A percentile compares a stretch with the other conserved stretches of the same genome.
Conservation (phyloP, 2,797 vertebrate genomes). For the Lithobates pipiens region DNA sequence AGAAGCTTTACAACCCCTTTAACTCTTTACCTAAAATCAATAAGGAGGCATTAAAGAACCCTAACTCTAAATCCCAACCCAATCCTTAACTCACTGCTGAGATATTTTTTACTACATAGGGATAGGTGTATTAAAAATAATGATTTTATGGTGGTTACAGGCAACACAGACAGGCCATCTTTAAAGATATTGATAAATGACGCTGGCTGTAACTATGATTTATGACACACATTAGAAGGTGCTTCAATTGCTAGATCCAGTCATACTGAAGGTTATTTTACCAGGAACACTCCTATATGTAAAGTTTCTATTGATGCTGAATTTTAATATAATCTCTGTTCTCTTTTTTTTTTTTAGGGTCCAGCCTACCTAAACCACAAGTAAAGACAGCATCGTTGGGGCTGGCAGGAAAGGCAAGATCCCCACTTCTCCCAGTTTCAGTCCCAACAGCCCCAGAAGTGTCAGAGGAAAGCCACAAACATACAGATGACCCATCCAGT, state of each 20-base stretch:
- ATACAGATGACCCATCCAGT: constrained; percentile 83
- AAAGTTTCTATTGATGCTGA: background rate
- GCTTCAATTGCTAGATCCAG: background rate
- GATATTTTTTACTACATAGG: too few species aligned
- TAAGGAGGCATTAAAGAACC: too few species aligned
- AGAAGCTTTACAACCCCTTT: too few species aligned
- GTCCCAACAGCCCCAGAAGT: constrained; percentile 92
- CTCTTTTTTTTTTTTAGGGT: constrained; percentile 73
- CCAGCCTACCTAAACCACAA: constrained; percentile 87
- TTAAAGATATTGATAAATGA: too few species aligned
- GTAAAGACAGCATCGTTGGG: constrained; percentile 94
- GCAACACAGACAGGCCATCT: too few species aligned
- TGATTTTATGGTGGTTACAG: too few species aligned
- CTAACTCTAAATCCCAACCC: too few species aligned
- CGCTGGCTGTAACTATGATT: too few species aligned
- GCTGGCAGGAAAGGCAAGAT: constrained; percentile 90
- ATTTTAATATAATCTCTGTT: background rate
- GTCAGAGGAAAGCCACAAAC: constrained; percentile 85
- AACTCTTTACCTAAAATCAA: too few species aligned
- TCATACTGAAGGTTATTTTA: background rate
- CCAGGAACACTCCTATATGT: background rate
- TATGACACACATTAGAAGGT: background rate
- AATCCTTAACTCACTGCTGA: too few species aligned
- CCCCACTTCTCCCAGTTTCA: constrained; percentile 91
- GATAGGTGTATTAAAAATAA: too few species aligned